Base-by-base conservation (phyloP, 2,888 invertebrate species). In the Bembecia ichneumoniformis region DNA sequence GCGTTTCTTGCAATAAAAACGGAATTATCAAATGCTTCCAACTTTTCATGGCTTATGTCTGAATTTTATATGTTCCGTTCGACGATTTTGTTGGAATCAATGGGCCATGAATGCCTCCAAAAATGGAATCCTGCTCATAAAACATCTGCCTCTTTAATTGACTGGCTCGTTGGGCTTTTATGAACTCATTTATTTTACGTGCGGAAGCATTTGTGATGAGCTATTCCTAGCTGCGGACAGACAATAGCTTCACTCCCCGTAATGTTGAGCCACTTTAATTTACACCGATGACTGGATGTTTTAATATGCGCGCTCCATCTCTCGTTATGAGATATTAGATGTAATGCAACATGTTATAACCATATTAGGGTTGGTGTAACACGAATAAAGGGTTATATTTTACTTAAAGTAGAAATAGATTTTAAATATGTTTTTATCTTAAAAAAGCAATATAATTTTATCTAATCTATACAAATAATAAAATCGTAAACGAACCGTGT, bases 101-200 rank as follows among this genome's bases (percentile, higher is more conserved):
- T 64, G 64, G 59, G 56, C 62, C 62, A 61, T 63, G 55, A 68
- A 66, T 61, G 62, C 56, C 60, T 57, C 54, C 63, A 59, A 65
- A 40, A 58, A 64, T 66, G 63, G 59, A 67, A 72, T 66, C 64
- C 67, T 35, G 11, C 34, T 36, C 54, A 56, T 62, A 62, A 70
- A 68, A 59, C 70, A 68, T 70, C 68, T 67, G 69, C 59, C 63
- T 58, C 63, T 67, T 74, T 79, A 81, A 82, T 82, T 80, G 74
- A 72, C 73, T 59, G 63, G 62, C 66, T 69, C 64, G 66, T 69
- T 69, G 66, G 64, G 71, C 64, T 74, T 79, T 79, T 82, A 80
- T 80, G 70, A 71, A 64, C 66, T 74, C 76, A 71, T 80, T 68
- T 69, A 68, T 75, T 78, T 77, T 70, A 79, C 68, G 69, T 64